Base-by-base conservation (phyloP, 2,888 invertebrate genomes). In the Nebria brevicollis region DNA sequence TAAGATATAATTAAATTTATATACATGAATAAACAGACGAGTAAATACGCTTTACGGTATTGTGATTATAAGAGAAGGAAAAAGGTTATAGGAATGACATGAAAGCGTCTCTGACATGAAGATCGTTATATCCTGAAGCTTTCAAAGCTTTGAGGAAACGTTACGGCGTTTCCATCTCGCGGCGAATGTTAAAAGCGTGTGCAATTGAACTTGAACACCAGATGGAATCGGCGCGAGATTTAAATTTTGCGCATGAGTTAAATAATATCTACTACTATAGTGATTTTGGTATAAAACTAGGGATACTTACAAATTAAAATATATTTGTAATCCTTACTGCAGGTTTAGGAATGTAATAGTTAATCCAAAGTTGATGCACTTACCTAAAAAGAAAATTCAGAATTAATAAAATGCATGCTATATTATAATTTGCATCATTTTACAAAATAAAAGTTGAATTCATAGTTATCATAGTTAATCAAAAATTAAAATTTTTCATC, bases 61-160 rank as follows among this genome's bases (percentile, higher is more conserved):
- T 34, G 70, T 15, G 70, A 11, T 15, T 11, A 25, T 15, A 34
- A 70, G 15, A 70, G 25, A 26, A 70, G 70, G 15, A 34, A 25
- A 2, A 70, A 70, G 7, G 25, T 25, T 20, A 70, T 70, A 7
- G 26, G 3, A 70, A 70, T 70, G 70, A 20, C 75, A 74, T 68
- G 79, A 66, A 74, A 65, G 66, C 73, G 74, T 42, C 26, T 74
- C 68, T 54, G 26, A 43, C 43, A 25, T 41, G 20, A 65, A 68
- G 79, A 79, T 79, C 79, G 79, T 79, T 79, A 79, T 41, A 79
- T 79, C 74, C 73, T 43, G 68, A 43, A 66, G 15, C 70, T 15
- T 13, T 26, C 25, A 34, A 34, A 34, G 34, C 34, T 15, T 70
- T 70, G 13, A 25, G 34, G 13, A 13, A 25, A 70, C 70, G 15